Evolutionary conservation across 2,113 vertebrate genomes (phyloP).

Genomic region (Lasiurus cinereus): DNA sequence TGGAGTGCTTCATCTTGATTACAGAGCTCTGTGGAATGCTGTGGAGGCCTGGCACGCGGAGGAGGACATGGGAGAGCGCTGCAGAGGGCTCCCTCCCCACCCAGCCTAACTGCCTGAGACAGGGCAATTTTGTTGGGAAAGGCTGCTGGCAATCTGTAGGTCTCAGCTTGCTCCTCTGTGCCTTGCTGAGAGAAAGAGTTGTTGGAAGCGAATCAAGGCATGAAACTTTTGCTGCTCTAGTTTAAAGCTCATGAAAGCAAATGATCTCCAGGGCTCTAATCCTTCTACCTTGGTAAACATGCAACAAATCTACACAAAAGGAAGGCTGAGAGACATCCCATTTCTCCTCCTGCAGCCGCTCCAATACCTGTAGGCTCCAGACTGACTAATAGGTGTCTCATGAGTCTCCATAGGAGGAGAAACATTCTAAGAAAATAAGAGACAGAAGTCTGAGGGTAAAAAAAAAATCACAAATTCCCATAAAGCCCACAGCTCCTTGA

Average conservation of each 20-base stretch:
- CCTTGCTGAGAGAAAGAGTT: slow-evolving; percentile 84
- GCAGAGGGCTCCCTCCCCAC: slow-evolving; percentile 84
- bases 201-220: slow-evolving; percentile 87
- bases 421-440: slow-evolving; percentile 36
- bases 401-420: slow-evolving; percentile 54
- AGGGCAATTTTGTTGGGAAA: slow-evolving; percentile 86
- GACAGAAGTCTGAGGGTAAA: slow-evolving; percentile 20
- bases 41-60: slow-evolving; percentile 78
- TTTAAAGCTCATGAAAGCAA: slow-evolving; percentile 88
- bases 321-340: slow-evolving; percentile 67
- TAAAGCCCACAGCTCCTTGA: slow-evolving; percentile 60
- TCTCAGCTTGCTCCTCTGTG: slow-evolving; percentile 87
- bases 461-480: slow-evolving; percentile 47
- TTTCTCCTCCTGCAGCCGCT: slow-evolving; percentile 60
- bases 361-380: slow-evolving; percentile 66
- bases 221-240: slow-evolving; percentile 86
- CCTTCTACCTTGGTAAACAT: slow-evolving; percentile 87
- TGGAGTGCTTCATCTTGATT: slow-evolving; percentile 81
- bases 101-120: slow-evolving; percentile 87
- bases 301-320: slow-evolving; percentile 83
- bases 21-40: slow-evolving; percentile 79
- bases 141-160: slow-evolving; percentile 87
- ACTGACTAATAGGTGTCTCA: slow-evolving; percentile 65
- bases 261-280: slow-evolving; percentile 87
- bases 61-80: slow-evolving; percentile 81